A percentile compares a stretch with the other conserved stretches of the same genome.
These are phyloP conservation scores for Noctua janthina DNA, from an alignment of 2,888 invertebrate genomes.

Conservation along the genomic window DNA sequence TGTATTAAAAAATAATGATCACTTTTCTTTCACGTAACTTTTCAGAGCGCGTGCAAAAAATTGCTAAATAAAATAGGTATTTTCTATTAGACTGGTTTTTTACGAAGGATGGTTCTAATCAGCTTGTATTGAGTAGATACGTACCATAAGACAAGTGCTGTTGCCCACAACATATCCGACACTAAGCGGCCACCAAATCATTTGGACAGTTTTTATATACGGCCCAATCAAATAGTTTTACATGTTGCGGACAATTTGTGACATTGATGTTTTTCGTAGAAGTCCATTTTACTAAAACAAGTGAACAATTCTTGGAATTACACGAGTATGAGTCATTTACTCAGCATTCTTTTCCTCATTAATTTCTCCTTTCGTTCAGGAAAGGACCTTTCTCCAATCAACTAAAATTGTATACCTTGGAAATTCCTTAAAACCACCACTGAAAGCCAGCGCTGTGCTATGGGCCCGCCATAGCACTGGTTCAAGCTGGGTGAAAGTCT, in stretches of 20 bases:
- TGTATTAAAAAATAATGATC: background rate
- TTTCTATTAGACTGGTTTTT: background rate
- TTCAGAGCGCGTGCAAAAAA: background rate
- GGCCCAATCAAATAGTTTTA: background rate
- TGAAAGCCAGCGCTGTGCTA: too few species aligned
- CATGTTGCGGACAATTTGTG: background rate
- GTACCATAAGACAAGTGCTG: conserved; percentile 30
- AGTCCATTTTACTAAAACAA: background rate
- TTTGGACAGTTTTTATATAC: conserved; percentile 10
- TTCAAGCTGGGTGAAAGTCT: too few species aligned
- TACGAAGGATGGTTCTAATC: background rate
- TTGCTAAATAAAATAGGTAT: background rate
- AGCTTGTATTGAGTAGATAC: background rate
- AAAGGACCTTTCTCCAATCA: background rate
- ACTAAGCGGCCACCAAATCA: background rate
- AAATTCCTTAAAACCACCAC: background rate
- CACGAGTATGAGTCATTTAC: background rate
- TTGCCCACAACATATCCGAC: conserved; percentile 17
- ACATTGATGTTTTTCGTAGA: conserved; percentile 1
- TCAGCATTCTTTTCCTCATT: background rate
- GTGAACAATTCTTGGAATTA: background rate
- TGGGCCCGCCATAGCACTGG: too few species aligned
- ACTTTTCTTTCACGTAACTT: background rate
- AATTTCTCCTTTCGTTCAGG: background rate
- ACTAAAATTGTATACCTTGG: background rate